A percentile compares a stretch with the other conserved stretches of the same genome.
These are phyloP conservation scores for Dysdera silvatica DNA, from an alignment of 1,140 invertebrate species.

Conservation along the genomic window DNA sequence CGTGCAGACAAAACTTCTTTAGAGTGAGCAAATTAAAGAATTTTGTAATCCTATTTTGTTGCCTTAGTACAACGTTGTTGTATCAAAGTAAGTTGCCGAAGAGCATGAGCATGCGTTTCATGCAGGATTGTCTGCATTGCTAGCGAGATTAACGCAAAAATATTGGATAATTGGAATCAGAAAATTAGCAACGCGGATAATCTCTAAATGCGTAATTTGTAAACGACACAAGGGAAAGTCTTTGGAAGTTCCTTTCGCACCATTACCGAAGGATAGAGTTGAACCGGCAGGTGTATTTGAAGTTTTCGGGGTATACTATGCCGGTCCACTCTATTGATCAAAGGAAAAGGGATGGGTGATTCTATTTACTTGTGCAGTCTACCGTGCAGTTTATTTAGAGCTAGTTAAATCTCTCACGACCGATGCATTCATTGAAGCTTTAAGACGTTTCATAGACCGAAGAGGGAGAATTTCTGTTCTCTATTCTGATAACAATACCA, in stretches of 20 bases:
- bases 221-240: neutral
- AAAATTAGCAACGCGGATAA: neutral
- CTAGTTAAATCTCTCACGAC: constrained; percentile 31
- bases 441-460: constrained; percentile 1
- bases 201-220: constrained; percentile 7
- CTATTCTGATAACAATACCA: constrained; percentile 44
- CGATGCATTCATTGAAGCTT: neutral
- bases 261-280: constrained; percentile 35
- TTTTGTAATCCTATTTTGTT: constrained; percentile 6
- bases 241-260: neutral
- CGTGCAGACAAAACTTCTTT: neutral
- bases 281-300: constrained; percentile 36
- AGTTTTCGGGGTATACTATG: constrained; percentile 38
- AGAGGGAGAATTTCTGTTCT: constrained; percentile 28
- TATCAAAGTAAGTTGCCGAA: neutral
- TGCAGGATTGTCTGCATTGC: neutral
- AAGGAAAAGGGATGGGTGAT: constrained; percentile 6
- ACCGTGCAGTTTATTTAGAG: constrained; percentile 45
- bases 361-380: constrained; percentile 27
- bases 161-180: constrained; percentile 21
- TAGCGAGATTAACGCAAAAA: constrained; percentile 1
- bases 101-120: constrained; percentile 1
- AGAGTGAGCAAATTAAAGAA: neutral
- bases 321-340: constrained; percentile 38
- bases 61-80: neutral